Evolutionary conservation across 2,113 vertebrate species (phyloP).

Genomic region (Ictidomys tridecemlineatus): DNA sequence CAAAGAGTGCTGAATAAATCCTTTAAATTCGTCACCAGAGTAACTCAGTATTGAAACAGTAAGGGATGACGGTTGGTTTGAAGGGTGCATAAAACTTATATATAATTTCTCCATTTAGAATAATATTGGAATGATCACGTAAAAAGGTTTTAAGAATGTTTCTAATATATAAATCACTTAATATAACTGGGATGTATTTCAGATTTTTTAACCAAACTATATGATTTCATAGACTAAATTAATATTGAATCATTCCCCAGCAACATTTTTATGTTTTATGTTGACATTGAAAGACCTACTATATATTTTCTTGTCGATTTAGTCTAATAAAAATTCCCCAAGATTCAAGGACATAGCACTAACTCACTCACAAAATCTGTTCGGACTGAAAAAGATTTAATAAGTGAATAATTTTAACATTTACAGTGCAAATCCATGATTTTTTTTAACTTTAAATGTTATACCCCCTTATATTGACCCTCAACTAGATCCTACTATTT

Average conservation of each 20-base stretch:
- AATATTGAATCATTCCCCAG: neutral
- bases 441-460: neutral
- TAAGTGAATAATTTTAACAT: neutral
- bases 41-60: neutral
- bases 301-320: neutral
- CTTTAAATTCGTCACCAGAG: neutral
- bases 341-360: neutral
- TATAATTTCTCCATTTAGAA: neutral
- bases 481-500: neutral
- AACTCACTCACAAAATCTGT: neutral
- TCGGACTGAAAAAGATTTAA: neutral
- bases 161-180: neutral
- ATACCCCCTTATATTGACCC: neutral
- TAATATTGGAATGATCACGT: neutral
- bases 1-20: neutral
- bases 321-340: neutral
- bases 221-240: neutral
- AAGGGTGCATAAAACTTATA: neutral
- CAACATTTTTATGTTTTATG: neutral
- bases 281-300: neutral
- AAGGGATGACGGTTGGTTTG: rapidly evolving
- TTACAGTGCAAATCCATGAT: neutral
- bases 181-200: neutral
- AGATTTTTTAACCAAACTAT: neutral
- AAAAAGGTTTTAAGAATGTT: neutral